Evolutionary conservation across 1,140 invertebrate species (phyloP), one percentile per base, ranked within the genome.

Genomic region (Conus ventricosus): DNA sequence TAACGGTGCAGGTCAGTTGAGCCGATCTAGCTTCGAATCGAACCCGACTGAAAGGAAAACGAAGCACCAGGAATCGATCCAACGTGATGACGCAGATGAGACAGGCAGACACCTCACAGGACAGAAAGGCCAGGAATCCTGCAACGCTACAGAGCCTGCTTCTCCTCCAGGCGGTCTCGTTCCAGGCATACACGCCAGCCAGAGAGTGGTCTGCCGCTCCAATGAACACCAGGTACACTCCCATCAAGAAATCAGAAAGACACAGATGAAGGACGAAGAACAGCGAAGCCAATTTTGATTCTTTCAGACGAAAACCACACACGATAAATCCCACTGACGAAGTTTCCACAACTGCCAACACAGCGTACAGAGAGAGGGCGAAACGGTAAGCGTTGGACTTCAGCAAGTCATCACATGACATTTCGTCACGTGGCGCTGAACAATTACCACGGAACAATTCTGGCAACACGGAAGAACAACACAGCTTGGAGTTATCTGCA

Each of bases 401-500:
- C 27, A 78, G n/a, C 23, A 78, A 39, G 27, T 78, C 75, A 78
- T 78, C 75, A 78, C 75, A 78, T 25, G 75, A 78, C 10, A 78
- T 78, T 1, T 78, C 75, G n/a, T 78, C 75, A 25, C 8, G n/a
- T 11, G 75, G 75, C n/a, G 75, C 75, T 10, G 10, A 39, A n/a
- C 75, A 78, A 11, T 15, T 39, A 13, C 39, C 27, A 8, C 53
- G 27, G n/a, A 83, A 83, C 5, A 17, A 25, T 6, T 54, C 39
- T 51, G 81, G 81, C 53, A 83, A 53, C 20, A 23, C 53, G 10
- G 51, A 5, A 25, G 53, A n/a, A 13, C 81, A 83, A n/a, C 81
- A 83, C 23, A 83, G 27, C n/a, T 83, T 83, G 81, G 15, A 83
- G 51, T 83, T 83, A 53, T 83, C 81, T 39, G 81, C 81, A 83